Conservation (phyloP, 2,888 invertebrate species). For the Cataglyphis cursor region DNA sequence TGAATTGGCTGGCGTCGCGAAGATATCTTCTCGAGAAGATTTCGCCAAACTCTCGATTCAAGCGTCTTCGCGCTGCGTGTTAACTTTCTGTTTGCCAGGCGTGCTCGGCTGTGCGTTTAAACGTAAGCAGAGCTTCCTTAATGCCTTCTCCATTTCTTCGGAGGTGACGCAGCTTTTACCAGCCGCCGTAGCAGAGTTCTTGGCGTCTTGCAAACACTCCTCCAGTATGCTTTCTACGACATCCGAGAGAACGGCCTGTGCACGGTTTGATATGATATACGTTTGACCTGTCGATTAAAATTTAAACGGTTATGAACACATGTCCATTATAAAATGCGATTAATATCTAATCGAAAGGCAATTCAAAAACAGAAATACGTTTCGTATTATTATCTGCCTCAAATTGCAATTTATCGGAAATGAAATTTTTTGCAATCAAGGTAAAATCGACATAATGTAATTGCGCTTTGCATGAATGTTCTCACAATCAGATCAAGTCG, state of each 20-base stretch:
- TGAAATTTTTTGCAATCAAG: neutral
- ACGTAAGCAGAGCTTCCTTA: conserved; percentile 81
- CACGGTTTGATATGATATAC: conserved; percentile 80
- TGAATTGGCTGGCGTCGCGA: conserved; percentile 11
- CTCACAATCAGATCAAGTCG: neutral
- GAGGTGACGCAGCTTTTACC: conserved; percentile 81
- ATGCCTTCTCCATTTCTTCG: conserved; percentile 82
- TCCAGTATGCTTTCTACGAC: conserved; percentile 84
- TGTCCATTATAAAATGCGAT: neutral
- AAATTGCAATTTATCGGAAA: neutral
- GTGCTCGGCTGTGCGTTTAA: conserved; percentile 69
- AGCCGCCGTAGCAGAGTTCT: conserved; percentile 79
- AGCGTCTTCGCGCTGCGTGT: conserved; percentile 32
- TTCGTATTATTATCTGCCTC: neutral
- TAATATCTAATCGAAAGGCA: neutral
- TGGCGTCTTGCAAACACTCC: conserved; percentile 83
- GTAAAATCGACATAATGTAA: conserved; percentile 18
- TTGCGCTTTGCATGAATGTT: neutral
- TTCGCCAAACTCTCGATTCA: conserved; percentile 26
- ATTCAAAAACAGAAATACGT: neutral
- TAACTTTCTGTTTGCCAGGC: conserved; percentile 43
- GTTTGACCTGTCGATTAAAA: conserved; percentile 70
- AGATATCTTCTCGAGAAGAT: conserved; percentile 15
- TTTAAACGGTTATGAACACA: neutral
- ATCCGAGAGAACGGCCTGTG: conserved; percentile 80